A percentile compares a stretch with the other conserved stretches of the same genome.
These are phyloP conservation scores for Akabosia matsudoensis DNA, from an alignment of 1,140 invertebrate species.

Conservation along the genomic window DNA sequence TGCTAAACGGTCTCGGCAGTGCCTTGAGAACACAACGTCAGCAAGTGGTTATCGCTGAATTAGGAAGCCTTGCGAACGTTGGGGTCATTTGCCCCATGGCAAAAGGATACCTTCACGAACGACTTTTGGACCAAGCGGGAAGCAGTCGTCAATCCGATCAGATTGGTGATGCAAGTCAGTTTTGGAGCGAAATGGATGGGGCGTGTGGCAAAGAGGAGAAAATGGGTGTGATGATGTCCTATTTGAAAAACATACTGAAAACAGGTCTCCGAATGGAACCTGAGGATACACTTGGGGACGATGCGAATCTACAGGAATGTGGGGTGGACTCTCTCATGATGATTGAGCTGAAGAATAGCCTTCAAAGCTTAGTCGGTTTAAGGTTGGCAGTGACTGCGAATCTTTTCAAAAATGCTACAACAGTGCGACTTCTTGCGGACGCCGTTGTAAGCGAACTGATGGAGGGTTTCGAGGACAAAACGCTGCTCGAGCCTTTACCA, in stretches of 20 bases:
- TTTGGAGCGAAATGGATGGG: background rate
- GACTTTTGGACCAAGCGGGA: background rate
- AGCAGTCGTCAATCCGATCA: background rate
- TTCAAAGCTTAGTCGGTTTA: background rate
- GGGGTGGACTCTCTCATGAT: constrained; percentile 3
- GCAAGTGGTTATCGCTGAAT: background rate
- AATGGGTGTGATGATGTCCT: background rate
- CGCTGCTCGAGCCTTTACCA: background rate
- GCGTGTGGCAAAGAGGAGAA: background rate
- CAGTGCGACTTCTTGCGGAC: background rate
- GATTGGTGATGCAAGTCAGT: background rate
- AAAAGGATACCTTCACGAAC: background rate
- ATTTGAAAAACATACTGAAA: background rate
- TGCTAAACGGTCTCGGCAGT: background rate
- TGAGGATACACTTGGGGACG: background rate
- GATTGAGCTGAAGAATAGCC: background rate
- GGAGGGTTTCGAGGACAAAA: background rate
- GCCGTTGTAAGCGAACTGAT: background rate
- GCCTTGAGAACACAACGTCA: background rate
- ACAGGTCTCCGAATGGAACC: background rate
- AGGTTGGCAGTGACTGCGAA: background rate
- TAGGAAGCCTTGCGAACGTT: background rate
- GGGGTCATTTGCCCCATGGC: background rate
- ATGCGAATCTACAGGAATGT: background rate
- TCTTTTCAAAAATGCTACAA: background rate